Base-by-base conservation (phyloP, 2,888 invertebrate species). In the Himalopsyche anomala region DNA sequence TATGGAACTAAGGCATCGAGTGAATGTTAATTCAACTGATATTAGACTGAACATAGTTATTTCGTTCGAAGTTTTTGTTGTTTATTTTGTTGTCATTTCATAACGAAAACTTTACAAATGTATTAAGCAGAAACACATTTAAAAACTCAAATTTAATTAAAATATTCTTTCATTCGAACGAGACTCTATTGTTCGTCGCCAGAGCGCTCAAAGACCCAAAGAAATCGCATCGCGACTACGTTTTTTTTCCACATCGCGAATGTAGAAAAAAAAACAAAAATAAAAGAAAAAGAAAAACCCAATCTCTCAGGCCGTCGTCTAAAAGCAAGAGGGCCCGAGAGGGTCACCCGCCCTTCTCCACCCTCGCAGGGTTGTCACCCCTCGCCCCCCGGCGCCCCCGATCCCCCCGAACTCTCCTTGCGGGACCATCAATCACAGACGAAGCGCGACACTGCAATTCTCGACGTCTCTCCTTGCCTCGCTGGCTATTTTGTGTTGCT, bases 281-380 rank as follows among this genome's bases (percentile, higher is more conserved):
- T n/a, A 62, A 62, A 62, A 62, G 28, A 19, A 62, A 62, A 62
- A 62, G 28, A 62, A 28, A 62, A 62, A 62, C 62, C 62, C 62
- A 62, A 62, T 62, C 62, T 62, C 62, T 62, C 62, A 62, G 62
- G 62, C 62, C 62, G 62, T n/a, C 62, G 62, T 62, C 62, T 62
- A 28, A 62, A 62, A 62, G 62, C 62, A 28, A 28, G 62, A 62
- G 62, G 62, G 62, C 62, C 51, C 11, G 62, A 19, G 62, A 62
- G 62, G 62, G 62, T 62, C 87, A 88, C 89, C 88, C 87, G 85
- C 88, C 87, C 87, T 89, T 88, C 87, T 85, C 86, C 88, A 85
- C 80, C 84, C 86, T 84, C 87, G 88, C 89, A 86, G 82, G 87
- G 89, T 80, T 89, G 87, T 69, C 82, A 85, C 84, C 80, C 82